Percentiles rank a stretch among this genome's conserved stretches.
Evolutionary conservation across 1,140 invertebrate species (phyloP).

Genomic region (Brachystomella parvula): DNA sequence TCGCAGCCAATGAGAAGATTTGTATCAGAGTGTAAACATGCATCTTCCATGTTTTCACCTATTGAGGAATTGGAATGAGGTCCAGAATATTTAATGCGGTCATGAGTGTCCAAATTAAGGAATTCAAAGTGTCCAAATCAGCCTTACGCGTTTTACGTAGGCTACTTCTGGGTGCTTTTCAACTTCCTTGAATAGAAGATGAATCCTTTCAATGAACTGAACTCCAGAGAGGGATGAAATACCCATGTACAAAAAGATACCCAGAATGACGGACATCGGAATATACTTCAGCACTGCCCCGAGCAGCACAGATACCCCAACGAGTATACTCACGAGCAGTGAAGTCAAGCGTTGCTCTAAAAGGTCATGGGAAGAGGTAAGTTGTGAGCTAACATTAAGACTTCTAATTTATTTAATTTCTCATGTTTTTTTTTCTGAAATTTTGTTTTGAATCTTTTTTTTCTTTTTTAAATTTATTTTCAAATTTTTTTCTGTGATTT

Average conservation of each 20-base stretch:
- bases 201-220: conserved; percentile 78
- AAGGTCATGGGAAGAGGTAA: too few species aligned
- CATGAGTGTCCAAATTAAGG: too few species aligned
- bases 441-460: too few species aligned
- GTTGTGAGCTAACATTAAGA: too few species aligned
- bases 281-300: conserved; percentile 68
- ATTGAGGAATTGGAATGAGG: conserved; percentile 43
- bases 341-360: conserved; percentile 70
- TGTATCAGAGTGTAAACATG: conserved; percentile 83
- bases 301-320: conserved; percentile 73
- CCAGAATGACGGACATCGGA: conserved; percentile 88
- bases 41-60: conserved; percentile 86
- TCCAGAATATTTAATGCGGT: too few species aligned
- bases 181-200: conserved; percentile 82
- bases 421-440: too few species aligned
- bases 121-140: too few species aligned
- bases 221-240: conserved; percentile 84
- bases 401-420: too few species aligned
- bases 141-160: conserved; percentile 45
- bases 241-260: conserved; percentile 95
- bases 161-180: conserved; percentile 79
- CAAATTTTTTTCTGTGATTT: too few species aligned
- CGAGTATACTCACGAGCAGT: conserved; percentile 62
- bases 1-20: conserved; percentile 60
- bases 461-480: too few species aligned